A percentile compares a stretch with the other conserved stretches of the same genome.
Conservation (phyloP, 2,888 invertebrate genomes). For the Drosophila flavopinicola region DNA sequence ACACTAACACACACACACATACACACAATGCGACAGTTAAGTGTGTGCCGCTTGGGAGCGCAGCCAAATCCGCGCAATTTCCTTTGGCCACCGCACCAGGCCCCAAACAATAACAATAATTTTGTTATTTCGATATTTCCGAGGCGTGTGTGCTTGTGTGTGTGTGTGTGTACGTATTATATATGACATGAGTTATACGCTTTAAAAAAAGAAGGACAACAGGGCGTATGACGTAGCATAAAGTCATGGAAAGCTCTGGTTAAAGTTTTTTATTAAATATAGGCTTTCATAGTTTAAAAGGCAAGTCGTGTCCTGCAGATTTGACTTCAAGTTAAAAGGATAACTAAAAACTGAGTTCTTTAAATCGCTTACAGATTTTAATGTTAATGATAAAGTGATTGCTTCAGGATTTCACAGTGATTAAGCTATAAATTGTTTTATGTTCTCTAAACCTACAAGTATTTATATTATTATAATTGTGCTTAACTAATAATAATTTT, state of each 20-base stretch:
- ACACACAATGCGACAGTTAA: slow-evolving; percentile 34
- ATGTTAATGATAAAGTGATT: no score
- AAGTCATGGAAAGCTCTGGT: background rate
- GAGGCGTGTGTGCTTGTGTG: slow-evolving; percentile 28
- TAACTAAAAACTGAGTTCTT: no score
- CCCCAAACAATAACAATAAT: slow-evolving; percentile 74
- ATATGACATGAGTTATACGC: slow-evolving; percentile 31
- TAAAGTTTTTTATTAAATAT: no score
- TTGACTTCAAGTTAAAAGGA: no score
- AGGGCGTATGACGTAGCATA: background rate
- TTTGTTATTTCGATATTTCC: slow-evolving; percentile 80
- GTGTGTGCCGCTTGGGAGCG: slow-evolving; percentile 59
- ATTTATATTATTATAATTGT: no score
- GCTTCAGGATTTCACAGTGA: no score
- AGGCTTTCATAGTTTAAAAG: no score
- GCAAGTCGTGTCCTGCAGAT: no score
- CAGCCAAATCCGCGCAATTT: slow-evolving; percentile 69
- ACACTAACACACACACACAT: slow-evolving; percentile 8
- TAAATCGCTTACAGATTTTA: no score
- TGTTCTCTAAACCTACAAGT: no score
- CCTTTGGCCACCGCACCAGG: slow-evolving; percentile 19
- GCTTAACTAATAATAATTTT: no score
- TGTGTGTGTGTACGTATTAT: slow-evolving; percentile 16
- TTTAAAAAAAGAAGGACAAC: background rate
- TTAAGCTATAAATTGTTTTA: no score